Conservation (phyloP, 2,113 vertebrate genomes). For the Ciconia stormi region DNA sequence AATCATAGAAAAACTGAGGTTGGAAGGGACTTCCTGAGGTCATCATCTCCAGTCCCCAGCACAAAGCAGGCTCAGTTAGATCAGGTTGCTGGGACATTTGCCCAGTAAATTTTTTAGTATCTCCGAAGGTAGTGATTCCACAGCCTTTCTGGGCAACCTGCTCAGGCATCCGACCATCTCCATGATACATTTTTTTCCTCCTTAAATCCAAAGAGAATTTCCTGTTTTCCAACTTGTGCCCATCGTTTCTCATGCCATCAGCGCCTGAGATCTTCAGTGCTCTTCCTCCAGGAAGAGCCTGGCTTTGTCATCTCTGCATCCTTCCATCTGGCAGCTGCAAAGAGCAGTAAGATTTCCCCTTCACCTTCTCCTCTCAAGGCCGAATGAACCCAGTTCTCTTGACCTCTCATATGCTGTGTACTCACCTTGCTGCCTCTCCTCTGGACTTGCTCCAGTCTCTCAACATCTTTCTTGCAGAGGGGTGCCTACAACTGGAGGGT, state of each 20-base stretch:
- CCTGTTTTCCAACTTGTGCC: not conserved
- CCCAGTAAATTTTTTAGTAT: not conserved
- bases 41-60: not conserved
- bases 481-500: not conserved
- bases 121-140: not conserved
- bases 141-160: not conserved
- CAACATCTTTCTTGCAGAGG: not conserved
- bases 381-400: not conserved
- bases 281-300: not conserved
- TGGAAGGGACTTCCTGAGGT: not conserved
- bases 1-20: not conserved
- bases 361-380: not conserved
- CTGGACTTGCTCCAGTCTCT: not conserved
- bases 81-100: not conserved
- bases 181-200: fast-evolving
- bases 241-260: not conserved
- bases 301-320: not conserved
- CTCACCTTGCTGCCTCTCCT: not conserved
- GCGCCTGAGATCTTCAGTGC: not conserved
- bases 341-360: not conserved
- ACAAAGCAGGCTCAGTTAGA: not conserved
- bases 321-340: not conserved
- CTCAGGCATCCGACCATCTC: fast-evolving
- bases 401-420: not conserved
- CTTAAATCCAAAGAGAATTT: not conserved